phyloP scores from a whole-genome alignment of 1,140 invertebrate genomes.

The Semibalanus balanoides region DNA sequence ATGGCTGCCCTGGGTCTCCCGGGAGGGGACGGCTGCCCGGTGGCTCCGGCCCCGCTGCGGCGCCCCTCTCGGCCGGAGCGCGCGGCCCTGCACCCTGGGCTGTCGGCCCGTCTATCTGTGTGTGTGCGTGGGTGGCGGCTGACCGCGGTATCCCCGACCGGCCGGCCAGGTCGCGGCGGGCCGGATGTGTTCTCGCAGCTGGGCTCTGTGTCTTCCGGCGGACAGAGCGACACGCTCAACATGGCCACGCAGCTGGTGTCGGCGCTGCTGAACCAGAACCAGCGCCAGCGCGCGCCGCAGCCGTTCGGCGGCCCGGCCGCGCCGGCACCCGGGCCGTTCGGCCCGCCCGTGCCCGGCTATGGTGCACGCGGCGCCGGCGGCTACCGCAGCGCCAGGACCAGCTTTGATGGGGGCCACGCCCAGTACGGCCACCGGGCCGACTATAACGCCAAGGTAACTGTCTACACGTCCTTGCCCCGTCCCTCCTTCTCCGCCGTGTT shows the following conservation, averaged over 20 bases:
- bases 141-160: background rate
- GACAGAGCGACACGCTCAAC: background rate
- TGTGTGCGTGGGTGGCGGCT: background rate
- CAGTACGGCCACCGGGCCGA: background rate
- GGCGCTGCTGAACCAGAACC: background rate
- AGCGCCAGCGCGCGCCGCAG: slow-evolving; percentile 1
- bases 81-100: too few species aligned
- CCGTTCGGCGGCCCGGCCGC: background rate
- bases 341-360: background rate
- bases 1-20: too few species aligned
- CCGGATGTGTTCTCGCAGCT: background rate
- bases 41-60: background rate
- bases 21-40: too few species aligned
- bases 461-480: too few species aligned
- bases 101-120: too few species aligned
- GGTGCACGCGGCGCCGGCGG: too few species aligned
- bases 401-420: background rate
- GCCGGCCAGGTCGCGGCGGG: background rate
- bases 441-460: background rate
- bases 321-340: background rate
- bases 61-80: too few species aligned
- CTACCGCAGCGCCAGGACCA: background rate
- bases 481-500: background rate
- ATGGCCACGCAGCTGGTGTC: background rate
- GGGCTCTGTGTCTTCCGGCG: too few species aligned